Conservation (phyloP, 2,888 invertebrate genomes). For the Nineta flava region DNA sequence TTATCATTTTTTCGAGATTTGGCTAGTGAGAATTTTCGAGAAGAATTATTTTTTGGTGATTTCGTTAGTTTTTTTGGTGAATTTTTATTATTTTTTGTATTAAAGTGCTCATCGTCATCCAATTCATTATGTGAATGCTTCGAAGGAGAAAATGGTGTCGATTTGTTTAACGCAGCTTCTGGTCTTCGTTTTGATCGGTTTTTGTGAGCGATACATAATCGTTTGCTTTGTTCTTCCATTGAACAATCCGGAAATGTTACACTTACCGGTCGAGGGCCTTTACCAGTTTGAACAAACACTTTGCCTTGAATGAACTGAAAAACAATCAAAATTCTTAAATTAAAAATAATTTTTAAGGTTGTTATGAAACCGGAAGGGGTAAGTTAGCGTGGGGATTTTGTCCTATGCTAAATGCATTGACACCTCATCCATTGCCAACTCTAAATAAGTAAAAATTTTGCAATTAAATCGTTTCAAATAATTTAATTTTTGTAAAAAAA, state of each 20-base stretch:
- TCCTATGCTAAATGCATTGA: no score
- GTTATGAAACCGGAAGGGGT: no score
- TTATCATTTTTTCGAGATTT: not conserved
- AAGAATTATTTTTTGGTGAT: not conserved
- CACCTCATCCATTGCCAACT: no score
- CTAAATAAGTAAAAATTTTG: no score
- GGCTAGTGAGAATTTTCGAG: not conserved
- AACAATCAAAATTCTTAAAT: conserved; percentile 13
- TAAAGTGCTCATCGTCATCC: conserved; percentile 3
- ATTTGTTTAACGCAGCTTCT: conserved; percentile 22
- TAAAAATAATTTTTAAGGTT: conserved; percentile 1
- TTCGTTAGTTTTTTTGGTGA: conserved; percentile 13
- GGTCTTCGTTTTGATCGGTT: conserved; percentile 18
- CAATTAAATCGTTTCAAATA: no score
- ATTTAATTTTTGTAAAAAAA: no score
- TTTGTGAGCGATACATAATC: conserved; percentile 23
- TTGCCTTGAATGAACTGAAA: conserved; percentile 61
- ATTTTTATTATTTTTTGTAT: conserved; percentile 1
- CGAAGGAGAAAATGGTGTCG: conserved; percentile 16
- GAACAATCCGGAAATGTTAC: conserved; percentile 36
- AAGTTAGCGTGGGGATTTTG: not conserved
- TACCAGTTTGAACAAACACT: conserved; percentile 55
- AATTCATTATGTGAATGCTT: conserved; percentile 17
- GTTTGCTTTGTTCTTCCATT: conserved; percentile 28
- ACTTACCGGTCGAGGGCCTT: conserved; percentile 48